Evolutionary conservation across 2,888 invertebrate species (phyloP), one percentile per base, ranked within the genome.

Genomic region (Tinea pellionella): DNA sequence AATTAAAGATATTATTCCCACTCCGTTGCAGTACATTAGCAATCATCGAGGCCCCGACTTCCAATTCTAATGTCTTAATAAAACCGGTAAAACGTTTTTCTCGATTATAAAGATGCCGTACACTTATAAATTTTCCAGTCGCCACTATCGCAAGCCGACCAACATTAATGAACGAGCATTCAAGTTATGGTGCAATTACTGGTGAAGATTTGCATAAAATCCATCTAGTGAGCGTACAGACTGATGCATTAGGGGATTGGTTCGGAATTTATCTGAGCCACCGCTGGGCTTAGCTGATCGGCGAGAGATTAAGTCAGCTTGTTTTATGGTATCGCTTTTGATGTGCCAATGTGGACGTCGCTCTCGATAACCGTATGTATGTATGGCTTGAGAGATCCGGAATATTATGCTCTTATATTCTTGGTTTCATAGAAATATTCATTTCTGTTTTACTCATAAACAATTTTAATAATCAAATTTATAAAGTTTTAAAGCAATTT

Each of bases 161-260:
- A 65, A 65, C 70, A 61, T 67, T 77, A 77, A 78, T 78, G 76
- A 77, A 76, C 69, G 71, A 71, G 71, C 71, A 70, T 67, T 69
- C 67, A 67, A 75, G 68, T 75, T 72, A 74, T 71, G 66, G 68
- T 65, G 74, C 74, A 75, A 76, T 76, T 76, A 75, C 71, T 65
- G 67, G 58, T 24, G 63, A 43, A 62, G 68, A 71, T 75, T 75
- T 77, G 74, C 77, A 77, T 76, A 72, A 75, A 71, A 69, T 71
- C 68, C 68, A 73, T 69, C 63, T 62, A 63, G 61, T 61, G 61
- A 57, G 19, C 57, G 57, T 15, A 57, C 57, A 15, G 30, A 64
- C 65, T 65, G 67, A 69, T 69, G 68, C 68, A 62, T 62, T 60
- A 60, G 57, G 61, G 32, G 60, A 51, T 60, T 60, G 51, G 30